A percentile compares a stretch with the other conserved stretches of the same genome.
Conservation (phyloP, 2,797 vertebrate genomes). For the Malurus leucopterus region DNA sequence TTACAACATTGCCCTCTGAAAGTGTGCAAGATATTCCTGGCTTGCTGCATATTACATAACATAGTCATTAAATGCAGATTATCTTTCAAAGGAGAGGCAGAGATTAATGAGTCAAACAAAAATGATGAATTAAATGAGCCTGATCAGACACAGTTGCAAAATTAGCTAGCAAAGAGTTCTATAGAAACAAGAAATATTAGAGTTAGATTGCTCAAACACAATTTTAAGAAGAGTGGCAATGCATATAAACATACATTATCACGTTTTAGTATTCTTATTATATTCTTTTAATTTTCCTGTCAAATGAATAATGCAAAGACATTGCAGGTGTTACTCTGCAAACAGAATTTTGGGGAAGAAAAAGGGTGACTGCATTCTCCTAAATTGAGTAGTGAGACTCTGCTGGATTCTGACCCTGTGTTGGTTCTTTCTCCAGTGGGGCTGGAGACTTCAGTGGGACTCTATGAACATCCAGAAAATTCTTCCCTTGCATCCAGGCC, state of each 20-base stretch:
- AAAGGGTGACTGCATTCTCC: neutral
- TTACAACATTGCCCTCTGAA: slow-evolving; percentile 37
- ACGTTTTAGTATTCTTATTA: neutral
- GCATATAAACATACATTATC: slow-evolving; percentile 38
- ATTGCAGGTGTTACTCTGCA: neutral
- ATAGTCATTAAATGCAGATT: slow-evolving; percentile 66
- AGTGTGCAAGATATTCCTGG: slow-evolving; percentile 28
- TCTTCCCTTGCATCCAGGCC: neutral
- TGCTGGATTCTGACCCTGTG: neutral
- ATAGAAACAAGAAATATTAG: slow-evolving; percentile 51
- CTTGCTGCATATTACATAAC: slow-evolving; percentile 66
- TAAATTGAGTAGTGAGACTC: neutral
- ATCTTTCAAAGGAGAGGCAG: slow-evolving; percentile 66
- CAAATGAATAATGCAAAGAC: neutral
- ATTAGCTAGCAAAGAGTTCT: slow-evolving; percentile 52
- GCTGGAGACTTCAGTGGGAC: neutral
- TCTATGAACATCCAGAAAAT: neutral
- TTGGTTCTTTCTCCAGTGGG: neutral
- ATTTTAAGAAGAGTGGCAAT: slow-evolving; percentile 35
- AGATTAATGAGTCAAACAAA: slow-evolving; percentile 72
- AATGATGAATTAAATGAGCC: slow-evolving; percentile 65
- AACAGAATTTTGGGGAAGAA: neutral
- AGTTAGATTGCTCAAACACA: slow-evolving; percentile 54
- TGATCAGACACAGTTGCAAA: slow-evolving; percentile 54
- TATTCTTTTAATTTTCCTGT: slow-evolving; percentile 15